Evolutionary conservation across 1,140 invertebrate species (phyloP), one percentile per base, ranked within the genome.

Genomic region (Drosophila navojoa): DNA sequence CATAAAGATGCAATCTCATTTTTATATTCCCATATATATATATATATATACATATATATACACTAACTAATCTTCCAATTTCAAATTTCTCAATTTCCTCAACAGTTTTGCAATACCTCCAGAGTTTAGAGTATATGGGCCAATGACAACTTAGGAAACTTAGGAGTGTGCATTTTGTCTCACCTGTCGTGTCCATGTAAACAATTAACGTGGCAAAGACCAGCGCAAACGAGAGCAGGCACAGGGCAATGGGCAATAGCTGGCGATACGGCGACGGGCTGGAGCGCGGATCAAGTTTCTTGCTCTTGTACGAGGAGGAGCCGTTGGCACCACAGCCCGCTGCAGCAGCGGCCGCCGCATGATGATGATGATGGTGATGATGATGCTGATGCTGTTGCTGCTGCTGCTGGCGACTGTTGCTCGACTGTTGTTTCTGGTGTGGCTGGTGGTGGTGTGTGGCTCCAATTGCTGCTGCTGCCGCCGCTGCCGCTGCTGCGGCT

Each of bases 151-250:
- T 38, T 38, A 38, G 35, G 11, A 38, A 38, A 38, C 35, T 38
- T 38, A 38, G 35, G 11, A 38, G 35, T 38, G 35, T 38, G 35
- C 13, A 38, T 38, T 38, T 58, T 87, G 16, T 49, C 81, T 93
- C 90, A 95, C 94, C 94, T 91, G 94, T 94, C 81, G 94, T 95
- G 84, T 95, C 94, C 94, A 95, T 95, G 77, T 95, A 95, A 71
- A 95, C 93, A 40, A 95, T 93, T 74, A 95, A 92, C 72, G 94
- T 93, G 19, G 94, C 94, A 93, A 95, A 95, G 11, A 95, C 94
- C 40, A 94, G 94, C 40, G 94, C 94, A 91, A 95, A 95, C 35
- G 94, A 94, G 19, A 95, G 81, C 61, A 95, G 92, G 92, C 95
- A 95, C 67, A 94, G 81, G 19, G 93, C 93, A 6, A 94, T 93